Evolutionary conservation across 2,113 vertebrate genomes (phyloP).

Genomic region (Romanogobio albipinnatus): DNA sequence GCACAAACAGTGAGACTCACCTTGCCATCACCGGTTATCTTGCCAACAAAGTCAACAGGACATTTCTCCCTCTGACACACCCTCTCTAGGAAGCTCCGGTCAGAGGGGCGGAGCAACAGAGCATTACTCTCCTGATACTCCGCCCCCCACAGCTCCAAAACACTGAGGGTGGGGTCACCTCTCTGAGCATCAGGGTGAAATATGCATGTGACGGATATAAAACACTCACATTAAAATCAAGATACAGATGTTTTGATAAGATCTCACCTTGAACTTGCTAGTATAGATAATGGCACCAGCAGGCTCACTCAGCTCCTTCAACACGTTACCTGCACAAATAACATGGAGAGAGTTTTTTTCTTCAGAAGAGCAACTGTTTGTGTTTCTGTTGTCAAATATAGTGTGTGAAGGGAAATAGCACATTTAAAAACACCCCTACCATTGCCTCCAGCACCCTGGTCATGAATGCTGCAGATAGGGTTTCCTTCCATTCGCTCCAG

Average conservation of each 20-base stretch:
- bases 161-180: constrained; percentile 89
- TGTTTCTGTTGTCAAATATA: not conserved
- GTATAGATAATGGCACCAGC: constrained; percentile 86
- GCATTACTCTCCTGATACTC: constrained; percentile 96
- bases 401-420: no score
- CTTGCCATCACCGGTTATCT: constrained; percentile 83
- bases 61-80: constrained; percentile 87
- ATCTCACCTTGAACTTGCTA: constrained; percentile 84
- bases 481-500: constrained; percentile 79
- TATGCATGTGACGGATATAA: not conserved
- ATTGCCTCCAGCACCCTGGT: constrained; percentile 92
- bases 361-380: not conserved
- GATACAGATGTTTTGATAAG: not conserved
- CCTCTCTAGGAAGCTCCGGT: constrained; percentile 73
- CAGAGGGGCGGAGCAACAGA: constrained; percentile 76
- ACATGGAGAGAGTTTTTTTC: not conserved
- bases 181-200: constrained; percentile 67
- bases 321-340: constrained; percentile 82
- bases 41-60: constrained; percentile 85
- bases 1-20: constrained; percentile 58
- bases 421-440: constrained; percentile 68
- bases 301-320: constrained; percentile 90
- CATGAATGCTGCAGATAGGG: constrained; percentile 90
- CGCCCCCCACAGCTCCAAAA: constrained; percentile 91
- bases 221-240: not conserved